A percentile compares a stretch with the other conserved stretches of the same genome.
Evolutionary conservation across 2,113 vertebrate genomes (phyloP).

Genomic region (Rhodinocichla rosea): DNA sequence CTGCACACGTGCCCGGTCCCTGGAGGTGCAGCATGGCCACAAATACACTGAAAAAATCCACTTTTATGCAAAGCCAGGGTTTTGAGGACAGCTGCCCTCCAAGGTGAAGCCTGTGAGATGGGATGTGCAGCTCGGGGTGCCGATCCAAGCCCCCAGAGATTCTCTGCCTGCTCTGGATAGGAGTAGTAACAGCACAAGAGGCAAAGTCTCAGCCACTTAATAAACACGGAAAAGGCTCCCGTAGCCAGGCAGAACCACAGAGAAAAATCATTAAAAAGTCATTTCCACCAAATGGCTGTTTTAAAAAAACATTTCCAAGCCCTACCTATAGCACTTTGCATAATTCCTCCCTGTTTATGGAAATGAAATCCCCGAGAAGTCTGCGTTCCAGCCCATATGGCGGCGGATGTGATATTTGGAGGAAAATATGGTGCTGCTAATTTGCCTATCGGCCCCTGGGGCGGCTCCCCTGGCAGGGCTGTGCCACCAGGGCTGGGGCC

Average conservation of each 20-base stretch:
- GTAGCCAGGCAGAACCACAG: not conserved
- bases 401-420: not conserved
- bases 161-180: accelerated
- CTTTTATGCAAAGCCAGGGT: accelerated
- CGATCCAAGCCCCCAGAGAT: accelerated
- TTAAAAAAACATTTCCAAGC: not conserved
- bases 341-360: constrained; percentile 19
- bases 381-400: not conserved
- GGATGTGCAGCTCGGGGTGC: not conserved
- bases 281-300: constrained; percentile 6
- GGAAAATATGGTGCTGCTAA: not conserved
- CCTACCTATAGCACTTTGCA: not conserved
- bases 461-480: not conserved
- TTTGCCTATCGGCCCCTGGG: not conserved
- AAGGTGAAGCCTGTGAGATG: accelerated
- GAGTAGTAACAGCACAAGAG: accelerated
- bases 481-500: not conserved
- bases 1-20: not conserved
- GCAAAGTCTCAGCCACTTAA: not conserved
- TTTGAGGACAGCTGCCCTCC: not conserved
- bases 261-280: constrained; percentile 10
- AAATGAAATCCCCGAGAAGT: not conserved
- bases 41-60: accelerated
- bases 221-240: not conserved
- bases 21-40: not conserved